Conservation (phyloP, 2,888 invertebrate genomes). For the Callyntrura sp. region DNA sequence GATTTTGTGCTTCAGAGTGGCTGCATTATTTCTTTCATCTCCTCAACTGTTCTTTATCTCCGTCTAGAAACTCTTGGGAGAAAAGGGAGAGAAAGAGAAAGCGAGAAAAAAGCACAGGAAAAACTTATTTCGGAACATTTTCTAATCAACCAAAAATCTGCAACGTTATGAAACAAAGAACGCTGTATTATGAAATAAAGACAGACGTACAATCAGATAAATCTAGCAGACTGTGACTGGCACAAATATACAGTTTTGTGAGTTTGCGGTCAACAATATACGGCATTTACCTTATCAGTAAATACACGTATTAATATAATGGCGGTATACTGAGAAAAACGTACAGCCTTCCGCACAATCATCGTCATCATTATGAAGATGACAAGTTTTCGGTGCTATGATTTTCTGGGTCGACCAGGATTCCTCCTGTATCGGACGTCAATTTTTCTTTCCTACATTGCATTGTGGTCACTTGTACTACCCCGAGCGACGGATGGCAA, state of each 20-base stretch:
- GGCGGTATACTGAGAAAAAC: conserved; percentile 1
- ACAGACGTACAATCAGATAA: conserved; percentile 21
- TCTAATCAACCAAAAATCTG: conserved; percentile 72
- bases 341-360: conserved; percentile 40
- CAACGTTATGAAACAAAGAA: conserved; percentile 54
- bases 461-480: conserved; percentile 69
- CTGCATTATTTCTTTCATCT: conserved; percentile 23
- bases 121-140: conserved; percentile 46
- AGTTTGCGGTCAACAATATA: not conserved
- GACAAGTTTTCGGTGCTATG: conserved; percentile 76
- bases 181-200: not conserved
- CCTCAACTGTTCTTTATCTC: conserved; percentile 32
- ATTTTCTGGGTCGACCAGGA: conserved; percentile 73
- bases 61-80: conserved; percentile 25
- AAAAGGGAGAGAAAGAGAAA: too few species aligned
- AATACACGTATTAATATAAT: conserved; percentile 1
- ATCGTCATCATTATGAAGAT: conserved; percentile 65
- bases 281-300: not conserved
- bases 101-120: conserved; percentile 40
- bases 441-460: conserved; percentile 75
- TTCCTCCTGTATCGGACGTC: conserved; percentile 68
- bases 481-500: conserved; percentile 73
- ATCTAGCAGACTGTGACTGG: not conserved
- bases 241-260: not conserved
- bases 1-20: conserved; percentile 29